Evolutionary conservation across 35 echinoderm and acorn worm species (phyloP).

Genomic region (Ophiothrix spiculata): DNA sequence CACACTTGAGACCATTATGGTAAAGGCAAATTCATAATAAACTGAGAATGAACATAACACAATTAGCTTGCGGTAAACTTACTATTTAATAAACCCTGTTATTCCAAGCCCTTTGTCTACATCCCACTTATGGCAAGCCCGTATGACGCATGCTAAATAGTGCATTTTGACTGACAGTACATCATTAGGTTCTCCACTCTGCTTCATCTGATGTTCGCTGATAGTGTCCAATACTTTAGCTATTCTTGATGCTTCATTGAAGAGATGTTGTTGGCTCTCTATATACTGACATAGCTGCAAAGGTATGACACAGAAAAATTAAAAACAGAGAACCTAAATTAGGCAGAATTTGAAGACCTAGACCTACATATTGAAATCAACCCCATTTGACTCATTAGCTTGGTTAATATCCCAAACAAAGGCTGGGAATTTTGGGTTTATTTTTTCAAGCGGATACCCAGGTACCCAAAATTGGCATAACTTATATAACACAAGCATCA

Average conservation of each 20-base stretch:
- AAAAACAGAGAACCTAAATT: not conserved
- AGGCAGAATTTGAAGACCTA: no score
- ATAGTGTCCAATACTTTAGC: constrained; percentile 68
- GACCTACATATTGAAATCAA: no score
- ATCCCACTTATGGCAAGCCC: constrained; percentile 70
- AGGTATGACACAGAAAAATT: not conserved
- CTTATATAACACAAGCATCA: no score
- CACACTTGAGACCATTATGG: not conserved
- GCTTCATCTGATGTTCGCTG: constrained; percentile 80
- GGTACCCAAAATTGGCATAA: no score
- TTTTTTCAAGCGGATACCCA: no score
- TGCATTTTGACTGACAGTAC: constrained; percentile 89
- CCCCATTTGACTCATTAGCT: no score
- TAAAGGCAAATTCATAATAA: not conserved
- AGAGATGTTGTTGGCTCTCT: constrained; percentile 60
- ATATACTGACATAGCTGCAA: constrained; percentile 57
- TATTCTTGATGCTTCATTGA: constrained; percentile 61
- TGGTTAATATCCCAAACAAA: no score
- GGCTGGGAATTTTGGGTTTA: no score
- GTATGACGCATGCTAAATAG: constrained; percentile 55
- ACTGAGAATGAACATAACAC: not conserved
- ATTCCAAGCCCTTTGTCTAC: constrained; percentile 69
- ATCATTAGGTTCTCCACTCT: constrained; percentile 59
- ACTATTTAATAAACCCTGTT: constrained; percentile 75
- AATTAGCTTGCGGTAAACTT: constrained; percentile 5